phyloP scores from a whole-genome alignment of 1,140 invertebrate genomes.

The Geopemphigus sp. region DNA sequence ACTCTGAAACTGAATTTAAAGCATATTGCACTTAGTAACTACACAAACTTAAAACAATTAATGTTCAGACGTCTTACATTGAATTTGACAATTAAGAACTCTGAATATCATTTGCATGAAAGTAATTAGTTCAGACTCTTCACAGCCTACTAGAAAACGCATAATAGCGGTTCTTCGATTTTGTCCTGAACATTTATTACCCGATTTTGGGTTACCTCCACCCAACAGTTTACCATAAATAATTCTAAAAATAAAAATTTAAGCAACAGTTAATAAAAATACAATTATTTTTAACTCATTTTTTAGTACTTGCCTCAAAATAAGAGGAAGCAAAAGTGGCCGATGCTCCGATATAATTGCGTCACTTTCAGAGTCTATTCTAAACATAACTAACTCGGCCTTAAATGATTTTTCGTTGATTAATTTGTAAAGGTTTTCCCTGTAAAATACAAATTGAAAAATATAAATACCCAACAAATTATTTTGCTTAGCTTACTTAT shows the following conservation, averaged over 20 bases:
- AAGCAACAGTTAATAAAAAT: not conserved
- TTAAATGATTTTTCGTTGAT: slow-evolving; percentile 86
- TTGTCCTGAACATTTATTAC: slow-evolving; percentile 58
- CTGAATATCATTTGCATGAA: slow-evolving; percentile 84
- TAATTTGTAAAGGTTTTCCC: slow-evolving; percentile 69
- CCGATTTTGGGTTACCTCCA: slow-evolving; percentile 58
- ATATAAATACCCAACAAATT: slow-evolving; percentile 64
- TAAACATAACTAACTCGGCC: slow-evolving; percentile 76
- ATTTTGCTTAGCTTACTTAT: slow-evolving; percentile 56
- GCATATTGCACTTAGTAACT: not conserved
- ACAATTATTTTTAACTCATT: not conserved
- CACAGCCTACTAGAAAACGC: slow-evolving; percentile 78
- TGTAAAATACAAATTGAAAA: slow-evolving; percentile 75
- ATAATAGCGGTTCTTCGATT: slow-evolving; percentile 73
- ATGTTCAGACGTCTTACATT: slow-evolving; percentile 52
- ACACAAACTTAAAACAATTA: not conserved
- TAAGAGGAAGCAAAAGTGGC: slow-evolving; percentile 70
- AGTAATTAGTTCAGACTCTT: slow-evolving; percentile 71
- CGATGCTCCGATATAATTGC: slow-evolving; percentile 72
- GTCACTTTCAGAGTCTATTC: slow-evolving; percentile 68
- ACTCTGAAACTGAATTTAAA: slow-evolving; percentile 38
- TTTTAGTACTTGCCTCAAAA: slow-evolving; percentile 62
- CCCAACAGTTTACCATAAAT: slow-evolving; percentile 61
- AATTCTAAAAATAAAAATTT: slow-evolving; percentile 55
- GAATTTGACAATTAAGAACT: slow-evolving; percentile 66